Conservation (phyloP, 2,797 vertebrate species). For the Petrocephalus schoutedeni region DNA sequence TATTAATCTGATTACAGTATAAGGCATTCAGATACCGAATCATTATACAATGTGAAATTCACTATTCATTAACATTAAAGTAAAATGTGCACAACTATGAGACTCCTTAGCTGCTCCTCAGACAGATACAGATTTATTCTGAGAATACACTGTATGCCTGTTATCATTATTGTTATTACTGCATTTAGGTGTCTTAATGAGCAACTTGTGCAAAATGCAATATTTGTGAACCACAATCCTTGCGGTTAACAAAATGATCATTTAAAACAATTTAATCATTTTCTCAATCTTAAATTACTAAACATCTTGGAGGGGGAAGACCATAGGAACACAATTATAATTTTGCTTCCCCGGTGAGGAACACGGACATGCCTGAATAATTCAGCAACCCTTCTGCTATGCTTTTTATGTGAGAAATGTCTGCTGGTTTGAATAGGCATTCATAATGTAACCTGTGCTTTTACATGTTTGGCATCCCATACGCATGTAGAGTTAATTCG, state of each 20-base stretch:
- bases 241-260: neutral
- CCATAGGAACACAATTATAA: neutral
- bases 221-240: slow-evolving; percentile 4
- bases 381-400: neutral
- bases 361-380: slow-evolving; percentile 3
- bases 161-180: neutral
- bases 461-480: neutral
- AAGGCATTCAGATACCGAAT: slow-evolving; percentile 3
- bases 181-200: neutral
- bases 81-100: neutral
- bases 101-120: neutral
- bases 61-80: neutral
- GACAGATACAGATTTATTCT: neutral
- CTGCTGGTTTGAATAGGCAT: neutral
- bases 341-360: slow-evolving; percentile 9
- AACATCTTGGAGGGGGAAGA: neutral
- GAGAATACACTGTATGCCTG: neutral
- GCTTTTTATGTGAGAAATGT: neutral
- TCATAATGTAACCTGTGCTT: neutral
- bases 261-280: neutral
- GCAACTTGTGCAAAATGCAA: neutral
- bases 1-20: neutral
- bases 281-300: neutral
- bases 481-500: neutral
- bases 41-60: neutral